These are phyloP conservation scores for Sebastes reedi DNA, from an alignment of 2,797 vertebrate species.

Conservation along the genomic window DNA sequence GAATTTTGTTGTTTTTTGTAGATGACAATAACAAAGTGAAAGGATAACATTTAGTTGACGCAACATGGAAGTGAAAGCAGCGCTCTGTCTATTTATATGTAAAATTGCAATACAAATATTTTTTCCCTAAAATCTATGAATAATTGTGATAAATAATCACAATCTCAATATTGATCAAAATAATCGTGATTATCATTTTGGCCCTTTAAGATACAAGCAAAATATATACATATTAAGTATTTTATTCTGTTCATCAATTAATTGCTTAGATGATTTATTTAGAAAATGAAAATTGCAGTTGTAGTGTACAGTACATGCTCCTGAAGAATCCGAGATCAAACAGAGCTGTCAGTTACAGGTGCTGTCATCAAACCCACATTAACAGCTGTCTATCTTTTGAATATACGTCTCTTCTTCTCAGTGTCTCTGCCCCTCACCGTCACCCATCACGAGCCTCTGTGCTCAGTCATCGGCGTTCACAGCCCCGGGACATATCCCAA, in stretches of 20 bases:
- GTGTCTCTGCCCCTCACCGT: background rate
- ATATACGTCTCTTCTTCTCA: background rate
- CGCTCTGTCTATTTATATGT: rapidly evolving
- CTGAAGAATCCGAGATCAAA: background rate
- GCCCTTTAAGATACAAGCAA: background rate
- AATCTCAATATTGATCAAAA: no score
- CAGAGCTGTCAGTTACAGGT: background rate
- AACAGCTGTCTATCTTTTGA: background rate
- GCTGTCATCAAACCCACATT: background rate
- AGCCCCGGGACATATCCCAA: constrained; percentile 62
- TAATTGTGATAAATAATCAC: no score
- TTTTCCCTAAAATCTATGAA: no score
- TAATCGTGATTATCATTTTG: no score
- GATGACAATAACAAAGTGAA: no score
- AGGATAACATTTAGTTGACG: no score
- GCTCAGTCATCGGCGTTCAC: constrained; percentile 27
- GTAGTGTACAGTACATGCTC: background rate
- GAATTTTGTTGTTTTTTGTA: no score
- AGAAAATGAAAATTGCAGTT: background rate
- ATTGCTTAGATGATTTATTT: background rate
- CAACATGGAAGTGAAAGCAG: no score
- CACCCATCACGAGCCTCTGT: background rate
- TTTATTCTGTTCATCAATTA: no score
- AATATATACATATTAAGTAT: background rate
- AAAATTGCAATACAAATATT: rapidly evolving